Base-by-base conservation (phyloP, 37 sponge, comb jelly and placozoan genomes). In the Spongilla lacustris region DNA sequence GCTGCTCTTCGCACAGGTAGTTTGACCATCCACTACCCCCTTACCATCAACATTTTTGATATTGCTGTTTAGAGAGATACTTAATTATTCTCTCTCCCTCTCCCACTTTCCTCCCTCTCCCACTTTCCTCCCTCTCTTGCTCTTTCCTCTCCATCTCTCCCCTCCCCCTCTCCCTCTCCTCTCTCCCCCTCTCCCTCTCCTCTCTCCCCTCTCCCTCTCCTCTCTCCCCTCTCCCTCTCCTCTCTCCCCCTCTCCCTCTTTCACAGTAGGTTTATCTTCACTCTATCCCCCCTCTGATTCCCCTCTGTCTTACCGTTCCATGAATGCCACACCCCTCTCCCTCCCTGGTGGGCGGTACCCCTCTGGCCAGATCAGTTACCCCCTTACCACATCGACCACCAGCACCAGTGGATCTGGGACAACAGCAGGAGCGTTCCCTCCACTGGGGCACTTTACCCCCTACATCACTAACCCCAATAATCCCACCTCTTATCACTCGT, bases 201-300 rank as follows among this genome's bases (percentile, higher is more conserved):
- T 70, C 9, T 70, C 29, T 30, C 29, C 6, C 29, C 9, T 10
- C 6, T 9, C 9, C 27, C 9, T 9, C 9, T 9, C 6, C 29
- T 29, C 29, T 29, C 29, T 10, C 71, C 10, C 71, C 10, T 70
- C 10, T 70, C 29, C 9, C 71, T 70, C 71, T 70, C 71, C 9
- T 10, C 6, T 10, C 9, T 10, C 9, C 71, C 10, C 71, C 10
- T 10, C 10, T 10, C 4, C 71, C 4, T 9, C 29, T 9, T 9
- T 29, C 29, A 26, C 29, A 26, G 27, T 29, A 70, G 29, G 27
- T 29, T 9, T 70, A 4, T 29, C 71, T 29, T 29, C 71, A 29
- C 37, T 79, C 27, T 86, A 86, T 32, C 86, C 78, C 30, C 27
- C 85, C 9, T 84, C 82, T 31, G 38, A 79, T 14, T 32, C 66